Percentiles rank a stretch among this genome's conserved stretches.
Evolutionary conservation across 2,888 invertebrate genomes (phyloP).

Genomic region (Conistra vaccinii): DNA sequence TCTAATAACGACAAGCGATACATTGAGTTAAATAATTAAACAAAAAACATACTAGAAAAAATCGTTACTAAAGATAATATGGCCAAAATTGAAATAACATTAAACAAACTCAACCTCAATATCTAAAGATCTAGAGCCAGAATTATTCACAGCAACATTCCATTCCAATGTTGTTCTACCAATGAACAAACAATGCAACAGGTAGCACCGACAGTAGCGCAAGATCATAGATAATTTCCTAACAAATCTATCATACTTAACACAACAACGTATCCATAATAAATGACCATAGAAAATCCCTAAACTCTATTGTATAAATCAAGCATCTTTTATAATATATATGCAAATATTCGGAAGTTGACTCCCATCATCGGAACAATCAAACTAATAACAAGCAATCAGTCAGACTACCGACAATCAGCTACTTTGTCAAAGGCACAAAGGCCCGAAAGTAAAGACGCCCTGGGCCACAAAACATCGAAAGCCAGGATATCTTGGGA

Average conservation of each 20-base stretch:
- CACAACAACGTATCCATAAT: constrained; percentile 22
- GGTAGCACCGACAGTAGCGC: constrained; percentile 38
- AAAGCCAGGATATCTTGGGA: constrained; percentile 26
- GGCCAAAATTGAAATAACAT: not conserved
- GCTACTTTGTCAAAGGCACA: constrained; percentile 46
- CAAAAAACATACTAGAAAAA: not conserved
- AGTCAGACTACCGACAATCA: constrained; percentile 48
- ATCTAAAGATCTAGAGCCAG: not conserved
- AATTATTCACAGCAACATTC: not conserved
- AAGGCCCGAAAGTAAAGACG: constrained; percentile 17
- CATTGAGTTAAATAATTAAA: not conserved
- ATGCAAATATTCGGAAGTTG: constrained; percentile 62
- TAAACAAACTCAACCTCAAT: not conserved
- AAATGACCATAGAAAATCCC: constrained; percentile 42
- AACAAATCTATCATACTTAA: constrained; percentile 35
- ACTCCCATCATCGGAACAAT: constrained; percentile 56
- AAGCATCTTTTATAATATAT: constrained; percentile 31
- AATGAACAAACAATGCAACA: constrained; percentile 25
- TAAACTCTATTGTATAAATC: constrained; percentile 57
- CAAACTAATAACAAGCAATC: constrained; percentile 51
- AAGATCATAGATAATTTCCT: constrained; percentile 27
- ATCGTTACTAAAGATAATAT: not conserved
- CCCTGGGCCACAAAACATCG: constrained; percentile 27
- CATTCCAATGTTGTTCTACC: not conserved
- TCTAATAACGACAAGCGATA: not conserved